These are phyloP conservation scores for Phorcus lineatus DNA, from an alignment of 2,888 invertebrate species.

Conservation along the genomic window DNA sequence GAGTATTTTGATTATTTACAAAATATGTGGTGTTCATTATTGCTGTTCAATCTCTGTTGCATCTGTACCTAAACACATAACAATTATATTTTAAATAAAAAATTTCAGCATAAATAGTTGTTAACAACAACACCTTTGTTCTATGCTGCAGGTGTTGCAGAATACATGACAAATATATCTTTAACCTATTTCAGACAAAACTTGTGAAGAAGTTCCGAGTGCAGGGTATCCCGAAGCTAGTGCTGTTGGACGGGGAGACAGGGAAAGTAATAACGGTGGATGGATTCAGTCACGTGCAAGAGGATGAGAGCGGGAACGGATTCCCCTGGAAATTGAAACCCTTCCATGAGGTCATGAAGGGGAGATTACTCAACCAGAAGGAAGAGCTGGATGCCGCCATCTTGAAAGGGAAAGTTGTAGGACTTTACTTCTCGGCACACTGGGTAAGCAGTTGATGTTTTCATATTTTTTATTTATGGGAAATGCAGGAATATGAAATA, in stretches of 20 bases:
- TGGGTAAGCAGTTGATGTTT: conserved; percentile 82
- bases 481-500: too few relatives aligned
- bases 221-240: conserved; percentile 86
- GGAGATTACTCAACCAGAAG: conserved; percentile 63
- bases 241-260: conserved; percentile 81
- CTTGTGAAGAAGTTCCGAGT: conserved; percentile 86
- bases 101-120: too few relatives aligned
- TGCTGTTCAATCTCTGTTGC: too few relatives aligned
- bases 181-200: conserved; percentile 80
- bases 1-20: too few relatives aligned
- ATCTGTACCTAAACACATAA: too few relatives aligned
- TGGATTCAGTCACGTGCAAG: conserved; percentile 82
- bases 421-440: conserved; percentile 91
- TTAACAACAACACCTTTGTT: too few relatives aligned
- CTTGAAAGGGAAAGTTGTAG: conserved; percentile 81
- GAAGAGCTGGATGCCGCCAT: conserved; percentile 71
- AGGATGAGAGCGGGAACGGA: conserved; percentile 81
- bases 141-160: too few relatives aligned
- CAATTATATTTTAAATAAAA: too few relatives aligned
- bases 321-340: conserved; percentile 89
- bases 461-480: too few relatives aligned
- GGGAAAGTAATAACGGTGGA: conserved; percentile 82
- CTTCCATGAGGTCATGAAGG: conserved; percentile 75
- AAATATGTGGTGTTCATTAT: too few relatives aligned
- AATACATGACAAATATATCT: too few relatives aligned